These are phyloP conservation scores for Thaleichthys pacificus DNA, from an alignment of 2,797 vertebrate species.

Conservation along the genomic window DNA sequence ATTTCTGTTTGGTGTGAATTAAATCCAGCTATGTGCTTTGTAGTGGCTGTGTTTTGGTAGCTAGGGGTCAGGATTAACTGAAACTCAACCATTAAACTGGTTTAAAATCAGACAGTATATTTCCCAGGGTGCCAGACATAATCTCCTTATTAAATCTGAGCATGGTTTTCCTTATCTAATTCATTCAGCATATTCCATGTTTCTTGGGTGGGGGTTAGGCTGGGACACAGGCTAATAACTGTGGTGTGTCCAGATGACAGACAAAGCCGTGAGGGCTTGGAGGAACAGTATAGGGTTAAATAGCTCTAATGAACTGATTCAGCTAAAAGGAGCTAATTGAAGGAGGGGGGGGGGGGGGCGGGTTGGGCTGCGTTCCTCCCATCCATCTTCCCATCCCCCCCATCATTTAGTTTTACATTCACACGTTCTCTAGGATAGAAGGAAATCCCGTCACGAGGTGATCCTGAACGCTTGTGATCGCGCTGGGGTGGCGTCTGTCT, in stretches of 20 bases:
- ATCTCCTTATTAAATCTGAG: slow-evolving; percentile 21
- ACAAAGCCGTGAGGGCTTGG: slow-evolving; percentile 3
- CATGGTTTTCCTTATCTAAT: slow-evolving; percentile 28
- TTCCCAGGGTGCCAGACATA: not conserved
- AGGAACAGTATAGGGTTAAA: slow-evolving; percentile 18
- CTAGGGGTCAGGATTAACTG: slow-evolving; percentile 8
- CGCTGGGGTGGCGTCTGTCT: not conserved
- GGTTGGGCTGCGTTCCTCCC: not conserved
- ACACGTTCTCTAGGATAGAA: not conserved
- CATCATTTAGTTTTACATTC: not conserved
- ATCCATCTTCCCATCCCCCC: not conserved
- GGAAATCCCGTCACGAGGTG: too few species aligned
- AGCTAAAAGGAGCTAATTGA: not conserved
- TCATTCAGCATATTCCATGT: slow-evolving; percentile 35
- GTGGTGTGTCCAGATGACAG: slow-evolving; percentile 15
- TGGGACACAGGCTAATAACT: slow-evolving; percentile 9
- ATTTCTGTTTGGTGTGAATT: slow-evolving; percentile 16
- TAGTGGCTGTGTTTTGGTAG: slow-evolving; percentile 9
- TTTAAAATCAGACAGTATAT: not conserved
- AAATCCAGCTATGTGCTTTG: slow-evolving; percentile 13
- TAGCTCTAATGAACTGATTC: slow-evolving; percentile 7
- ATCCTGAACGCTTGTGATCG: not conserved
- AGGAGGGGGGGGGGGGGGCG: not conserved
- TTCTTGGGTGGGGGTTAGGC: slow-evolving; percentile 16
- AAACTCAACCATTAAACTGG: slow-evolving; percentile 6